Percentiles rank a stretch among this genome's conserved stretches.
These are phyloP conservation scores for Puffinus mauretanicus DNA, from an alignment of 2,113 vertebrate species.

Conservation along the genomic window DNA sequence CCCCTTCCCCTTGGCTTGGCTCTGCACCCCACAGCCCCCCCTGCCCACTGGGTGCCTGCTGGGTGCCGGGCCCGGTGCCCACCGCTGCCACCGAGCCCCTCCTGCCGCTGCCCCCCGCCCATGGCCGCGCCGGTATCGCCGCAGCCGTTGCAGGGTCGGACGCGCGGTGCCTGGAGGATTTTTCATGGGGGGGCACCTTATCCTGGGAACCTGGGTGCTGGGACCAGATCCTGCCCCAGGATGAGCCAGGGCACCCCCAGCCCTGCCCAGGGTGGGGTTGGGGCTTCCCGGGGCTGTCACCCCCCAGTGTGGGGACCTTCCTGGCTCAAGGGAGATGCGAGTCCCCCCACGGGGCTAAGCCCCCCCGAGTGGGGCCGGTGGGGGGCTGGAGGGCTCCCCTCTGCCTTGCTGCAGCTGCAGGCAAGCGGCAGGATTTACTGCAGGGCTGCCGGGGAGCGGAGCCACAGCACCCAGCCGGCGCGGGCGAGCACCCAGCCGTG, in stretches of 20 bases:
- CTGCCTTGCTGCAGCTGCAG: neutral
- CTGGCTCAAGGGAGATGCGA: neutral
- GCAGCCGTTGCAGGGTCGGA: neutral
- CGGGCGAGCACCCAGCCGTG: neutral
- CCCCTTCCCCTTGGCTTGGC: neutral
- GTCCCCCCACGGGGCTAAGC: neutral
- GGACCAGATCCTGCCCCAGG: neutral
- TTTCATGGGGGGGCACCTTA: neutral
- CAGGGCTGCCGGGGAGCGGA: neutral
- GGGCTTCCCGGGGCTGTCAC: neutral
- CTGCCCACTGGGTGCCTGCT: rapidly evolving
- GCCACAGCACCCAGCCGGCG: neutral
- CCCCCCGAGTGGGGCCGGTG: rapidly evolving
- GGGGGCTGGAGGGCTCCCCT: neutral
- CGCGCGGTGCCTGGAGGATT: neutral
- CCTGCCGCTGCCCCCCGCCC: neutral
- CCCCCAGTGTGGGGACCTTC: neutral
- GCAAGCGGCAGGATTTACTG: neutral
- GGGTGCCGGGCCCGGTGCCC: neutral
- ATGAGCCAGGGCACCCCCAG: neutral
- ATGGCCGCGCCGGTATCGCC: neutral
- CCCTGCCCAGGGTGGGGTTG: neutral
- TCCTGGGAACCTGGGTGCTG: neutral
- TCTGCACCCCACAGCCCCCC: too few relatives aligned
- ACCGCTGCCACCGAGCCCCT: neutral